Evolutionary conservation across 2,888 invertebrate genomes (phyloP), one percentile per base, ranked within the genome.

Genomic region (Masnerella sp.): DNA sequence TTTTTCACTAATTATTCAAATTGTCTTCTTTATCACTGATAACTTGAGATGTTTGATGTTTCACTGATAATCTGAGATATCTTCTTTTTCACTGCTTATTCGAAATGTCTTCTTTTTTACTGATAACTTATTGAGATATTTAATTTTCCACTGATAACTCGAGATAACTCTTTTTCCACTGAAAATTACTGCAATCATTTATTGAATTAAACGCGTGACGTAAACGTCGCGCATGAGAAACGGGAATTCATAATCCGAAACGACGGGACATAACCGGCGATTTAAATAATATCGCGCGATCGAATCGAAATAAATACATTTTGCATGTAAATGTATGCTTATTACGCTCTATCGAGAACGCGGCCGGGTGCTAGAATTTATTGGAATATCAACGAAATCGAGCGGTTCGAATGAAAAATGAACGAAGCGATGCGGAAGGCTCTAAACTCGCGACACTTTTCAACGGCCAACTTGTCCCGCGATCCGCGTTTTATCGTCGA

Each of bases 341-440:
- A 74, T 74, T 74, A 71, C 67, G 74, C 20, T 62, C 71, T 67
- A 71, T 75, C 49, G 65, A 59, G 75, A 68, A 62, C 74, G 77
- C 78, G 56, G 14, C 34, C 67, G 61, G 65, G 71, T 76, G 77
- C 62, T 77, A 80, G 79, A 80, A 83, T 83, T 82, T 82, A 83
- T 84, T 69, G 79, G 49, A 65, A 65, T 71, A 59, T 65, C 70
- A 70, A 70, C 62, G 61, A 56, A 67, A 74, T 67, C 67, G 61
- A 65, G 34, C 71, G 45, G 59, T 83, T 81, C 81, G 83, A 84
- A 85, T 84, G 80, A 84, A 79, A 84, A 83, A 80, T 79, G 82
- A 54, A 77, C 65, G 62, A 82, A 85, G 82, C 83, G 84, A 84
- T 58, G 81, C 75, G 84, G 83, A 85, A 85, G 78, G 78, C 79